phyloP scores from a whole-genome alignment of 2,113 vertebrate genomes.

The Coturnix japonica region DNA sequence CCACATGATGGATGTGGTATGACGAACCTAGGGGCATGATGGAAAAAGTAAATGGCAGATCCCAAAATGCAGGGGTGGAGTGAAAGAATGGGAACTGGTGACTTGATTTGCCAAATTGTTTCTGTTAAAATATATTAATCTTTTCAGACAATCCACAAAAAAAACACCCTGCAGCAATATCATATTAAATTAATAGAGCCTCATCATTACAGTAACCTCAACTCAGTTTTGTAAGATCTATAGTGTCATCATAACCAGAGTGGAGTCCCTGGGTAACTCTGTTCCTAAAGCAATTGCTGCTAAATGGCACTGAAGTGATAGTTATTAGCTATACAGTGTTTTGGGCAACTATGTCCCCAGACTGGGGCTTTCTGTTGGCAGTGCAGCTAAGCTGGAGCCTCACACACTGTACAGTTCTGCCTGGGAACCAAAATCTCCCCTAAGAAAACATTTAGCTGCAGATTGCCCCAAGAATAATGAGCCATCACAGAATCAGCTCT shows the following conservation, averaged over 20 bases:
- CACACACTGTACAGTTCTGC: background rate
- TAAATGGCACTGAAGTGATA: background rate
- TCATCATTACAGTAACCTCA: background rate
- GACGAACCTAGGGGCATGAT: background rate
- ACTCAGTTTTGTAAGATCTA: background rate
- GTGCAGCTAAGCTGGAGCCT: background rate
- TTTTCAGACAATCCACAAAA: conserved; percentile 2
- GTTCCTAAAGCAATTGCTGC: background rate
- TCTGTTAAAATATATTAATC: conserved; percentile 26
- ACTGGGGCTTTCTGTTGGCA: background rate
- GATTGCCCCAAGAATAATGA: background rate
- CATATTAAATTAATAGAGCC: conserved; percentile 25
- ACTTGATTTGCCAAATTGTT: conserved; percentile 23
- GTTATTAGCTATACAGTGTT: background rate
- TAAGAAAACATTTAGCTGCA: background rate
- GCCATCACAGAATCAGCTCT: background rate
- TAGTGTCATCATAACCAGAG: background rate
- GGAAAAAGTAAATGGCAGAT: conserved; percentile 4
- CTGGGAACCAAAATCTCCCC: background rate
- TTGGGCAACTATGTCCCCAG: background rate
- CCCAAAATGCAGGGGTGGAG: background rate
- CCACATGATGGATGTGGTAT: background rate
- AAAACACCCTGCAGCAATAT: conserved; percentile 20
- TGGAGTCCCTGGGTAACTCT: background rate
- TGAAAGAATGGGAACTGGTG: background rate